Base-by-base conservation (phyloP, 2,888 invertebrate species). In the Monochamus alternatus region DNA sequence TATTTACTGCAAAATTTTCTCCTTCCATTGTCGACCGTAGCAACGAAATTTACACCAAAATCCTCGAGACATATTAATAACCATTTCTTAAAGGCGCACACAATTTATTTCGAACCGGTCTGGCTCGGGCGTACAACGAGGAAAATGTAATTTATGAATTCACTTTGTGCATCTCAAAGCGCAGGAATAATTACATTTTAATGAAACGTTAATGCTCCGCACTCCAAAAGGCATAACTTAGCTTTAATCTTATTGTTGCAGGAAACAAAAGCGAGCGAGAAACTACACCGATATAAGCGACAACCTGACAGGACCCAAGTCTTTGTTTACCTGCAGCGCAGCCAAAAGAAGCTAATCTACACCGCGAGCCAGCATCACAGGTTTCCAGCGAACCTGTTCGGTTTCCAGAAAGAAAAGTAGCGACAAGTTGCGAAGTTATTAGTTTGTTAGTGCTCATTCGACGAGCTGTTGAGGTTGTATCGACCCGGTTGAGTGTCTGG, bases 401-500 rank as follows among this genome's bases (percentile, higher is more conserved):
- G 38, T 68, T 43, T 14, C 22, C 68, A 30, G 58, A 55, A 5
- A 59, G 58, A 68, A 70, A 59, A 60, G 59, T 60, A 30, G 58
- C 9, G 32, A 22, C 51, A 47, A 69, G 69, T 59, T 58, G 14
- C 8, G 30, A 70, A 62, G 44, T 70, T 60, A 60, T 62, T 70
- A 70, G 58, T 62, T 60, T 43, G 69, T 62, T 70, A 70, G 69
- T 70, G 69, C 47, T 70, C 44, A 70, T 51, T 60, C 47, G 31
- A 70, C 44, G 47, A 67, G 31, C 60, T 70, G 69, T 70, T 59
- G 68, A 68, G 68, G 68, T 68, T 59, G 38, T 38, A 68, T 68
- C 58, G 68, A 47, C 60, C 60, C 12, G 43, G 43, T 58, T 59
- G 38, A 30, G 59, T 70, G 69, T 70, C 69, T 60, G 44, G 69